Base-by-base conservation (phyloP, 2,113 vertebrate species). In the Ictidomys tridecemlineatus region DNA sequence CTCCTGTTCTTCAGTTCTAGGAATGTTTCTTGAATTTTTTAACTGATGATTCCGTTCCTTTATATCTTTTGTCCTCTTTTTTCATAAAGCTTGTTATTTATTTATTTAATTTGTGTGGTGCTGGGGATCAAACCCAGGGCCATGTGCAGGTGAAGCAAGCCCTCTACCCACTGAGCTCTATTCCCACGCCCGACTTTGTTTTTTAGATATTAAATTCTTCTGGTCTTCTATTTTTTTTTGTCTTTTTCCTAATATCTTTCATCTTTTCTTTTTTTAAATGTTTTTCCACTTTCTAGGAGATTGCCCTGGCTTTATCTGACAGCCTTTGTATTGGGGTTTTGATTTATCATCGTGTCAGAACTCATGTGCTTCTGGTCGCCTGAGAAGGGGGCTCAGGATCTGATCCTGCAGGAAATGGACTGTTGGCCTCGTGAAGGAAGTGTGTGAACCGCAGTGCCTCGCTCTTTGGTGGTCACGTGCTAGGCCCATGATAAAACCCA, bases 21-120 rank as follows among this genome's bases (percentile, higher is more conserved):
- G 70, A 83, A 90, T 58, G 48, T 87, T 10, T 67, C 69, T 93
- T 86, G 10, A 42, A 5, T 34, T 86, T 95, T 85, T 90, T 42
- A 78, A 45, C n/a, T 58, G 58, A 7, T 32, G 76, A 48, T 94
- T 94, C 83, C 20, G 10, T 72, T 34, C 30, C 22, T 70, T 28
- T 14, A 37, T 78, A 24, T 94, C 39, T 14, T 74, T 58, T 94
- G 53, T 70, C 48, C 14, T 69, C 39, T 93, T 84, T 91, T 91
- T 85, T 61, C 1, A 67, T 58, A 61, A 92, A 84, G 45, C 7
- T 48, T 87, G 8, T 45, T 92, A 53, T 69, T 51, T 10, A 51
- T 51, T 51, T 51, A 51, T 51, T 51, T 51, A 51, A 13, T 51
- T 51, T 51, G 13, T 51, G 48, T 51, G 48, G 12, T 51, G 12